These are phyloP conservation scores for Portunus trituberculatus DNA, from an alignment of 1,140 invertebrate genomes.

Conservation along the genomic window DNA sequence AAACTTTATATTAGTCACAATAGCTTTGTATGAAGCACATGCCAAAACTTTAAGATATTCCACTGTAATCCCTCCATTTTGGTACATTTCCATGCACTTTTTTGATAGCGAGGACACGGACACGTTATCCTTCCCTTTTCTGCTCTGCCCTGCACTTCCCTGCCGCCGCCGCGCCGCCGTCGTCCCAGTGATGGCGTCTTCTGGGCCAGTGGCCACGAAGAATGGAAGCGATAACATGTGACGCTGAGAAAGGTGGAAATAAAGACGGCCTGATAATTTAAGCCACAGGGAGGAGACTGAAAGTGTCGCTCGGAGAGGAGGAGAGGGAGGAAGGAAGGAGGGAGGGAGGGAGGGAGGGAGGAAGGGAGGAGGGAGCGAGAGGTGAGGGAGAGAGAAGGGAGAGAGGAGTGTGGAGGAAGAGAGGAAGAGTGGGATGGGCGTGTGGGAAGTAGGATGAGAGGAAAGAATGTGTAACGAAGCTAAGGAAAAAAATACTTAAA, in stretches of 20 bases:
- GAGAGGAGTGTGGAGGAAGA: not conserved
- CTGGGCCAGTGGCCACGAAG: constrained; percentile 27
- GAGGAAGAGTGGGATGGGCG: not conserved
- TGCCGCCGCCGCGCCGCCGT: not conserved
- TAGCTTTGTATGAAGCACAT: too few species aligned
- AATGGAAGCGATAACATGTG: constrained; percentile 45
- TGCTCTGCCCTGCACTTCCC: not conserved
- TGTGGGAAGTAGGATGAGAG: not conserved
- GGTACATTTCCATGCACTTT: too few species aligned
- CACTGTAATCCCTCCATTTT: too few species aligned
- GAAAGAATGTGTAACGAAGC: not conserved
- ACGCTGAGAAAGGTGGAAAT: constrained; percentile 51
- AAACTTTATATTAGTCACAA: too few species aligned
- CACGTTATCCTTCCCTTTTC: not conserved
- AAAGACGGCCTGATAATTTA: constrained; percentile 36
- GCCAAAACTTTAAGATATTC: too few species aligned
- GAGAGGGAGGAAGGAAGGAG: not conserved
- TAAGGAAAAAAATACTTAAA: not conserved
- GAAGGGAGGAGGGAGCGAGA: not conserved
- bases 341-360: not conserved
- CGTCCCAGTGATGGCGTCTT: not conserved
- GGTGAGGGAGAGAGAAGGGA: too few species aligned
- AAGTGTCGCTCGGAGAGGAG: not conserved
- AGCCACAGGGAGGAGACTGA: not conserved
- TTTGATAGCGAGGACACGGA: too few species aligned